Evolutionary conservation across 2,888 invertebrate species (phyloP).

Genomic region (Lithophane semibrunnea): DNA sequence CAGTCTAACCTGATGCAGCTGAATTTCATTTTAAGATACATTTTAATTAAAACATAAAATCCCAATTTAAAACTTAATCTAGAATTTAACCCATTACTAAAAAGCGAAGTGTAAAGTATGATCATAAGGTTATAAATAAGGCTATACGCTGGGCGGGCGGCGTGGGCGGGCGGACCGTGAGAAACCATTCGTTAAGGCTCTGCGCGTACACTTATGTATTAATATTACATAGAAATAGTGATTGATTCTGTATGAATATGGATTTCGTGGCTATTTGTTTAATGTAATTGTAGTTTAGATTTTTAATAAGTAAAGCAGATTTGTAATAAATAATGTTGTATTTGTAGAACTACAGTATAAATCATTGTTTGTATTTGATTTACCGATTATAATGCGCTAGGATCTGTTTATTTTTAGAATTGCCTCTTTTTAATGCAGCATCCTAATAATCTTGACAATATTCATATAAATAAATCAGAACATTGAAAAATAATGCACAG

Average conservation of each 20-base stretch:
- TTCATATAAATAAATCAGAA: not conserved
- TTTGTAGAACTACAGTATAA: not conserved
- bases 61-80: slow-evolving; percentile 10
- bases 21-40: not conserved
- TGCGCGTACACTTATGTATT: slow-evolving; percentile 47
- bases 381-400: not conserved
- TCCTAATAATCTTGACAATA: not conserved
- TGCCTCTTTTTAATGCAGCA: not conserved
- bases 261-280: slow-evolving; percentile 31
- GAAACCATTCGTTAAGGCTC: slow-evolving; percentile 66
- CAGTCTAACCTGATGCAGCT: not conserved
- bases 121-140: slow-evolving; percentile 67
- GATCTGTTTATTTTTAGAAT: not conserved
- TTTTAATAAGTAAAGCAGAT: not conserved
- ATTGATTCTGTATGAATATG: slow-evolving; percentile 58
- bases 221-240: slow-evolving; percentile 56
- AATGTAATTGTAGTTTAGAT: slow-evolving; percentile 19
- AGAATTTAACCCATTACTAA: slow-evolving; percentile 36
- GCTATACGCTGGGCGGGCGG: slow-evolving; percentile 60
- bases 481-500: not conserved
- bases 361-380: not conserved
- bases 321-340: not conserved
- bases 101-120: slow-evolving; percentile 57
- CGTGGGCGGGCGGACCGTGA: slow-evolving; percentile 73
- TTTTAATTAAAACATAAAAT: slow-evolving; percentile 23